These are phyloP conservation scores for Hipparchia semele DNA, from an alignment of 2,888 invertebrate species.

Conservation along the genomic window DNA sequence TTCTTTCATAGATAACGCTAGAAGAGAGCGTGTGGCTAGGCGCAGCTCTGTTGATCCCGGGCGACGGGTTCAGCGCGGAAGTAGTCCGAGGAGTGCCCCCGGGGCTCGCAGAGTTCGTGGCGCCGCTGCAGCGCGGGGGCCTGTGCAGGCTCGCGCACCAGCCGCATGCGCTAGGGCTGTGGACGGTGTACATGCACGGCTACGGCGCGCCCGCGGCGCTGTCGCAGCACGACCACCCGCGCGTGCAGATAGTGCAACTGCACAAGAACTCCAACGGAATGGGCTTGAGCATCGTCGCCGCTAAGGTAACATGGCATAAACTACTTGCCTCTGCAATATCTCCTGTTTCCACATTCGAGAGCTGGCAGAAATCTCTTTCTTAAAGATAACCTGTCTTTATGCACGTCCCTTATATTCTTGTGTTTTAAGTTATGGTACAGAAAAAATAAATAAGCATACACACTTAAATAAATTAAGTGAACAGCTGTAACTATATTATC, in stretches of 20 bases:
- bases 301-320: conserved; percentile 85
- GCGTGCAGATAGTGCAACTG: conserved; percentile 92
- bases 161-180: conserved; percentile 94
- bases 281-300: conserved; percentile 99
- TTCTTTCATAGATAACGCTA: conserved; percentile 82
- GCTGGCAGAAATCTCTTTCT: too few relatives aligned
- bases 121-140: conserved; percentile 91
- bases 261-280: conserved; percentile 98
- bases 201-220: conserved; percentile 84
- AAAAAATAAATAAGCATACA: too few relatives aligned
- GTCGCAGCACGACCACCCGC: conserved; percentile 85
- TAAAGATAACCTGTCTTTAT: too few relatives aligned
- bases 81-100: conserved; percentile 97
- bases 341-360: too few relatives aligned
- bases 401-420: too few relatives aligned
- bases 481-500: too few relatives aligned
- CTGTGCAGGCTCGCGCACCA: conserved; percentile 95
- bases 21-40: conserved; percentile 97
- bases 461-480: too few relatives aligned
- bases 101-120: conserved; percentile 93
- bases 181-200: conserved; percentile 96
- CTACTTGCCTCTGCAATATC: too few relatives aligned
- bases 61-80: conserved; percentile 99
- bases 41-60: conserved; percentile 95
- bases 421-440: too few relatives aligned